phyloP scores from a whole-genome alignment of 2,797 vertebrate genomes.

The Bradypodion ventrale region DNA sequence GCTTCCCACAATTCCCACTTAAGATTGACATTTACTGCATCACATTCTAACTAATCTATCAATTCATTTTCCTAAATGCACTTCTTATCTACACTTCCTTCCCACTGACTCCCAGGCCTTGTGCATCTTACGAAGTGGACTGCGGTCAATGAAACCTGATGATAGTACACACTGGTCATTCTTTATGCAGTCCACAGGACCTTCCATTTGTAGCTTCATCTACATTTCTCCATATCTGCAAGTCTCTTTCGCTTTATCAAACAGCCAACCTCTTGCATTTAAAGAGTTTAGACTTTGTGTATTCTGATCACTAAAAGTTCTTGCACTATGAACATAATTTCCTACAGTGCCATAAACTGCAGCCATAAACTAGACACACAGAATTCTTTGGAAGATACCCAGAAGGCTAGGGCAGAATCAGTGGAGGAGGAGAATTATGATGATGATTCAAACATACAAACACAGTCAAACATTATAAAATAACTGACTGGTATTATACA shows the following conservation, averaged over 20 bases:
- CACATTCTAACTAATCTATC: too few species aligned
- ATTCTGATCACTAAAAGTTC: constrained; percentile 34
- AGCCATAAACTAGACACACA: neutral
- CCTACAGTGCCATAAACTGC: neutral
- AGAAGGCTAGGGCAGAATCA: neutral
- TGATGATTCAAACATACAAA: too few species aligned
- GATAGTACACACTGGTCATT: neutral
- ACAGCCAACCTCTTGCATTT: too few species aligned
- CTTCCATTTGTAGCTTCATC: too few species aligned
- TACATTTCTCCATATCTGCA: too few species aligned
- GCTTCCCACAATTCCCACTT: too few species aligned
- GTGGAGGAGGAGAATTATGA: too few species aligned
- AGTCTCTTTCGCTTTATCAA: too few species aligned
- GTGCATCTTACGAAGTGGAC: neutral
- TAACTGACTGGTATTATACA: too few species aligned
- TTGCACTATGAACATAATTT: neutral
- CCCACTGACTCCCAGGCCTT: too few species aligned
- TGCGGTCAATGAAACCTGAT: neutral
- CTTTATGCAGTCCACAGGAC: neutral
- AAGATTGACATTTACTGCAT: neutral
- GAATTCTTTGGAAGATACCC: neutral
- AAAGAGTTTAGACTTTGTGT: accelerated
- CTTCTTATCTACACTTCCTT: neutral
- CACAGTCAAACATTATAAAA: too few species aligned
- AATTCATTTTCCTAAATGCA: neutral